Base-by-base conservation (phyloP, 2,888 invertebrate genomes). In the Pseudococcus viburni region DNA sequence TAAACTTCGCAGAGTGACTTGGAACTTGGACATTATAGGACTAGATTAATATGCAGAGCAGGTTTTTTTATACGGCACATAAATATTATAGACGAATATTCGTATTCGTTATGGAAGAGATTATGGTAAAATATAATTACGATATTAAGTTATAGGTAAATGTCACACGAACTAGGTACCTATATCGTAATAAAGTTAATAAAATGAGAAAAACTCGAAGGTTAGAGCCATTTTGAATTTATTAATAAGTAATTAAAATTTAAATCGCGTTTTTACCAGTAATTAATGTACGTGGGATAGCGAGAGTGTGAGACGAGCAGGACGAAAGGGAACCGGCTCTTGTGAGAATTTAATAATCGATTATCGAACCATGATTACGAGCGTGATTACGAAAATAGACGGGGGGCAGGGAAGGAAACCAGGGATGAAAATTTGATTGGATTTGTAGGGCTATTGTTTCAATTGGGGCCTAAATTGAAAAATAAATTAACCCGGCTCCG, bases 201-300 rank as follows among this genome's bases (percentile, higher is more conserved):
- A 59, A 55, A n/a, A 59, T 59, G 9, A 59, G 19, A 19, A 19
- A 9, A 59, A 19, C 59, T 59, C 19, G 59, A 59, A 59, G 59
- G 59, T 19, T 59, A 19, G n/a, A 19, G 80, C 80, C 42, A 80
- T 80, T 80, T 80, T 80, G 80, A 80, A 80, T 80, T 80, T 80
- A 80, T 80, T 19, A 80, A 39, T 80, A 80, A 42, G 80, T 42
- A 42, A 80, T 80, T 80, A 80, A 80, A 80, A 80, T 80, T 80
- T 80, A 15, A 80, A 80, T 80, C 80, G 42, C 33, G 80, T 26
- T 80, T 73, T 80, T 46, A 80, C 33, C 1, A n/a, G 80, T 80
- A 80, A 80, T 80, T 80, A 80, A 80, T 80, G 42, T 33, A 33
- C 26, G 26, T 19, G 19, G 55, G 1, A 68, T 22, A 68, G 22